Evolutionary conservation across 2,797 vertebrate species (phyloP).

Genomic region (Ambastaia sidthimunki): DNA sequence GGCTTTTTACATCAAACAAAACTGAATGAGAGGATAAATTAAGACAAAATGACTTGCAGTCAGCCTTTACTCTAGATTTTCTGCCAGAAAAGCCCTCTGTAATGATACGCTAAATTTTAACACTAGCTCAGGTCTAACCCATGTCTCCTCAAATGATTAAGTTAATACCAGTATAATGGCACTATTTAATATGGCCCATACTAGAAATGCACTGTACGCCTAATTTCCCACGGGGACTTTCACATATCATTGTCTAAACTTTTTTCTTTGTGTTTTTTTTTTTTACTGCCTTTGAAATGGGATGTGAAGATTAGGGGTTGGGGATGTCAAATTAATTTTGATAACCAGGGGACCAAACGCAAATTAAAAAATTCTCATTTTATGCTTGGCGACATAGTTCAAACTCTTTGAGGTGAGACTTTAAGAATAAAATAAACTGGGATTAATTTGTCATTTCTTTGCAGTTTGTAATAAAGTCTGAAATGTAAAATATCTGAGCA

Average conservation of each 20-base stretch:
- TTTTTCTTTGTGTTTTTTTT: slow-evolving; percentile 1
- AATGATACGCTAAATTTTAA: slow-evolving; percentile 70
- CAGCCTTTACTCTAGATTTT: slow-evolving; percentile 32
- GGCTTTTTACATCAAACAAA: background rate
- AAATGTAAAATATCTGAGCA: background rate
- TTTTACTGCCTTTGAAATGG: background rate
- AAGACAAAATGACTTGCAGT: slow-evolving; percentile 19
- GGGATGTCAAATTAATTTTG: slow-evolving; percentile 13
- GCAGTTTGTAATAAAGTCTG: background rate
- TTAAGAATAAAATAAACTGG: slow-evolving; percentile 10
- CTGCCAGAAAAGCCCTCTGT: slow-evolving; percentile 41
- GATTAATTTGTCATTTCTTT: background rate
- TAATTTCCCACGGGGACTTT: slow-evolving; percentile 77
- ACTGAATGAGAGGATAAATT: background rate
- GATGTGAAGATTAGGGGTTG: slow-evolving; percentile 20
- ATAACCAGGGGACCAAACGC: slow-evolving; percentile 14
- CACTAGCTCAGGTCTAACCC: slow-evolving; percentile 56
- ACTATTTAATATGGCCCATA: slow-evolving; percentile 71
- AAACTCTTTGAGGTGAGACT: slow-evolving; percentile 7
- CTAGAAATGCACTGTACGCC: slow-evolving; percentile 70
- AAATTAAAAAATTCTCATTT: slow-evolving; percentile 39
- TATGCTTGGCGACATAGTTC: background rate
- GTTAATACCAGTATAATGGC: slow-evolving; percentile 79
- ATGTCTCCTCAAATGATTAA: slow-evolving; percentile 74
- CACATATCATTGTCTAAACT: slow-evolving; percentile 58